Base-by-base conservation (phyloP, 2,797 vertebrate genomes). In the Anisognathus igniventris region DNA sequence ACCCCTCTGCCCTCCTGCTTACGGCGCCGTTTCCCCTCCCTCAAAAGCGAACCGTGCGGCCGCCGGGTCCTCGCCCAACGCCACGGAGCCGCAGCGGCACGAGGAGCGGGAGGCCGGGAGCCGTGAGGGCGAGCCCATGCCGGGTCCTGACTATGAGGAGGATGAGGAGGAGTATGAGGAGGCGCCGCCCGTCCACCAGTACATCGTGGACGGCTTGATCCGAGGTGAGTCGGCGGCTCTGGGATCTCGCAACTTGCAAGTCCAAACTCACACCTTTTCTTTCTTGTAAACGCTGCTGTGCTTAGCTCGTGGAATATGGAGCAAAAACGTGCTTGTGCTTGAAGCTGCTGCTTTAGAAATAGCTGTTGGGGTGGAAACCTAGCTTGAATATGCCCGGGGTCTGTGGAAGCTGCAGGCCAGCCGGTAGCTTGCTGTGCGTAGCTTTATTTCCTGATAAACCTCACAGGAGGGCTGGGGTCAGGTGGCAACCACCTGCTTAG, bases 151-250 rank as follows among this genome's bases (percentile, higher is more conserved):
- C 51, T 95, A 97, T 45, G 97, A 98, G 80, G 95, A 96, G 67
- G 88, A 93, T 14, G 97, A 97, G 51, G 96, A 98, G 57, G 87
- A 90, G 66, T 86, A 95, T 13, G 95, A 97, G 33, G 92, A 93
- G 15, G 95, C 96, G 44, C 92, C 54, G 7, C 96, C 95, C 9
- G 84, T 95, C 8, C 74, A 97, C 51, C 92, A 96, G 68, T 97
- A 98, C 85, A 75, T 95, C 58, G 93, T 95, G 76, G 92, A 88
- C 22, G 86, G 90, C 67, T 51, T 62, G 80, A 86, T 94, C 40
- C 80, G 96, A 94, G 98, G 97, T 98, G 93, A 96, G 98, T 64
- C n/a, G 61, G 56, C 20, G 20, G 80, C 3, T n/a, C 28, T 6
- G 72, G 12, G 6, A 20, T 60, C 39, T 72, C 22, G 19, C 31